Conservation (phyloP, 2,888 invertebrate genomes). For the Napeogenes inachia region DNA sequence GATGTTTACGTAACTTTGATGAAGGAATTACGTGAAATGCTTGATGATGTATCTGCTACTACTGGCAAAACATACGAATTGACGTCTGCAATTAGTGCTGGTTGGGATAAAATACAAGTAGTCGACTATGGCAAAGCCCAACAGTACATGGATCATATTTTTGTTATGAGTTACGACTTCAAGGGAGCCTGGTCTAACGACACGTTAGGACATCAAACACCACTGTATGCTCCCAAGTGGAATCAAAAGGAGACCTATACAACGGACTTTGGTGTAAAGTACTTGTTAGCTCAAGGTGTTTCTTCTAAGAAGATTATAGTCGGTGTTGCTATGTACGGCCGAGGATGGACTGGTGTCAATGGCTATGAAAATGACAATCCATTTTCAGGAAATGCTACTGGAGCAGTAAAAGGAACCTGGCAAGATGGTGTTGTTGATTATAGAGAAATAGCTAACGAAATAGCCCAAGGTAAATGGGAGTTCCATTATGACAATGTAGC, state of each 20-base stretch:
- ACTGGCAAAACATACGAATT: slow-evolving; percentile 69
- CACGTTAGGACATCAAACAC: slow-evolving; percentile 65
- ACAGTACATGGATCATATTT: slow-evolving; percentile 72
- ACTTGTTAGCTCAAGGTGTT: slow-evolving; percentile 66
- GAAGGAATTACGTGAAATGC: slow-evolving; percentile 67
- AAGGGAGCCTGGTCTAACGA: slow-evolving; percentile 74
- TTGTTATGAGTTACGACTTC: slow-evolving; percentile 72
- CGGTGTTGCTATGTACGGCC: slow-evolving; percentile 71
- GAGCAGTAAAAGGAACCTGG: slow-evolving; percentile 70
- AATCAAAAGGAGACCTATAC: slow-evolving; percentile 68
- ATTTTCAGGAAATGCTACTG: slow-evolving; percentile 67
- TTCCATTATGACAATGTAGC: slow-evolving; percentile 68
- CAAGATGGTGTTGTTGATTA: slow-evolving; percentile 73
- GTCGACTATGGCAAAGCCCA: slow-evolving; percentile 68
- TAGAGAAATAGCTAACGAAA: slow-evolving; percentile 65
- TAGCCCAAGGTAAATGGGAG: slow-evolving; percentile 66
- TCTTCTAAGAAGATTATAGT: slow-evolving; percentile 66
- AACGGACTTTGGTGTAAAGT: slow-evolving; percentile 69
- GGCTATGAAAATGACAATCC: slow-evolving; percentile 58
- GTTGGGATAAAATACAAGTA: slow-evolving; percentile 73
- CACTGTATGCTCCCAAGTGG: slow-evolving; percentile 65
- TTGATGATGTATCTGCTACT: slow-evolving; percentile 59
- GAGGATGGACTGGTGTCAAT: slow-evolving; percentile 70
- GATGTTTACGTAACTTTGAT: slow-evolving; percentile 60
- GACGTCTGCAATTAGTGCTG: slow-evolving; percentile 72